A percentile compares a stretch with the other conserved stretches of the same genome.
phyloP scores from a whole-genome alignment of 2,113 vertebrate species.

The Aix galericulata region DNA sequence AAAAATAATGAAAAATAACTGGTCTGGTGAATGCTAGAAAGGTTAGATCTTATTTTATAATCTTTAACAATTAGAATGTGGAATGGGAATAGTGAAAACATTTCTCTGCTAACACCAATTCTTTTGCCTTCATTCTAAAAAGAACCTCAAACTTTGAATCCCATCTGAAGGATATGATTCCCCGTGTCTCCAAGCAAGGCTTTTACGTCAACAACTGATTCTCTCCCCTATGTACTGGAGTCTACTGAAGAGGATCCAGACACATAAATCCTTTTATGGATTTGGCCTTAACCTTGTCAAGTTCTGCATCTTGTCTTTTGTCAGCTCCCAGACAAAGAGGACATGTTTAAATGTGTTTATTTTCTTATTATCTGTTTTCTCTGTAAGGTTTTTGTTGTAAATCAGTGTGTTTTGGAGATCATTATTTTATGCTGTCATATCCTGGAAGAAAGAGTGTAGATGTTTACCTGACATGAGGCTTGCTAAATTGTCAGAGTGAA shows the following conservation, averaged over 20 bases:
- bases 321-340: neutral
- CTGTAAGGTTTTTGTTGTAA: neutral
- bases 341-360: slow-evolving; percentile 3
- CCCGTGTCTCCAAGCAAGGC: neutral
- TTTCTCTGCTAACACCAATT: neutral
- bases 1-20: neutral
- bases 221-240: neutral
- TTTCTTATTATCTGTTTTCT: neutral
- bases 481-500: slow-evolving; percentile 3
- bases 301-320: neutral
- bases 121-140: neutral
- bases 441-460: neutral
- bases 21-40: neutral
- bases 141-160: neutral
- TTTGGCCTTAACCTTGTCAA: slow-evolving; percentile 44
- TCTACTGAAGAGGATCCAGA: slow-evolving; percentile 23
- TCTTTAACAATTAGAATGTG: neutral
- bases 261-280: slow-evolving; percentile 37
- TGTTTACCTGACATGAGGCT: neutral
- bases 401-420: neutral
- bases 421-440: neutral
- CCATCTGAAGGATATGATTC: neutral
- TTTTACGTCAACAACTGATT: slow-evolving; percentile 22
- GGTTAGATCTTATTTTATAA: neutral
- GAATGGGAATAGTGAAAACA: neutral